A percentile compares a stretch with the other conserved stretches of the same genome.
phyloP scores from a whole-genome alignment of 2,888 invertebrate species.

The Eupsilia transversa region DNA sequence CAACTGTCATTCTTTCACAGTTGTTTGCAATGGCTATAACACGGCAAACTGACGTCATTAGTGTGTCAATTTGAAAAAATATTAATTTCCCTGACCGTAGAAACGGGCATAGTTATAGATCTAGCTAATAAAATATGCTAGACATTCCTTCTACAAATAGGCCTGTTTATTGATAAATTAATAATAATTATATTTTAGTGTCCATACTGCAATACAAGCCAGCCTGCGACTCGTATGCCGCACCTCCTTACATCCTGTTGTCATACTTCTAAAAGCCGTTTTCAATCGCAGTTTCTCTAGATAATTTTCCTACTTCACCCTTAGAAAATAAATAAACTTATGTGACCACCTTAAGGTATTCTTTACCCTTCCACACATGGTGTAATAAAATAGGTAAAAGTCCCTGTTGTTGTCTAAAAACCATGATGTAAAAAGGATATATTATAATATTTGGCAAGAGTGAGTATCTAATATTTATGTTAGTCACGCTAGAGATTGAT shows the following conservation, averaged over 20 bases:
- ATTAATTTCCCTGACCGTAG: neutral
- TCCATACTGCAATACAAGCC: constrained; percentile 3
- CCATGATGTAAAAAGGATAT: neutral
- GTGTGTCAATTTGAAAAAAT: neutral
- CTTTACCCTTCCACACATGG: too few relatives aligned
- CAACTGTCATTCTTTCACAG: neutral
- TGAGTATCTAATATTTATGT: neutral
- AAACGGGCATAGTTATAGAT: neutral
- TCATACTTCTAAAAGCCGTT: constrained; percentile 30
- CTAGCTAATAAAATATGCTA: constrained; percentile 1
- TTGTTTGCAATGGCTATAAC: neutral
- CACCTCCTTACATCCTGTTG: constrained; percentile 20
- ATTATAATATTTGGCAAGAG: neutral
- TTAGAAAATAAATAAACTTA: constrained; percentile 1
- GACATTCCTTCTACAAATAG: neutral
- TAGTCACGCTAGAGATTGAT: neutral
- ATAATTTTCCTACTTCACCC: constrained; percentile 8
- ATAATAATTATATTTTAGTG: constrained; percentile 35
- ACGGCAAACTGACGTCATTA: neutral
- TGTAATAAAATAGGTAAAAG: neutral
- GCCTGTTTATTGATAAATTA: neutral
- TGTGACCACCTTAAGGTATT: too few relatives aligned
- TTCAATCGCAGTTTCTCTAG: constrained; percentile 1
- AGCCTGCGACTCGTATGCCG: constrained; percentile 1
- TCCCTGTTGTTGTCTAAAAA: neutral